Evolutionary conservation across 2,797 vertebrate species (phyloP), one percentile per base, ranked within the genome.

Genomic region (Manis pentadactyla): DNA sequence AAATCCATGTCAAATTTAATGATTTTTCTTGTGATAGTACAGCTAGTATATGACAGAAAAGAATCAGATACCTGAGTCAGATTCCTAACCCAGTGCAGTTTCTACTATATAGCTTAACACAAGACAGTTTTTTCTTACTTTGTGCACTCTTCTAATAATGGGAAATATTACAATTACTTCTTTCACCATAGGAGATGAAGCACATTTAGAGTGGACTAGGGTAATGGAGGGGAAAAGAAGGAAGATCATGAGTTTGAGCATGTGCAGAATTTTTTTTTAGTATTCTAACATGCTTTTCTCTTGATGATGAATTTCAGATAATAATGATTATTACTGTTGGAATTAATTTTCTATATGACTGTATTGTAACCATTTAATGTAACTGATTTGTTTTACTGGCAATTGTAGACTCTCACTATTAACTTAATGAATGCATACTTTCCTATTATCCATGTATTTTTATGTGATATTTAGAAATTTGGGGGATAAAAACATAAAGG

Each of bases 271-370:
- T 75, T 57, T 95, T 88, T 51, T 74, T 57, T 37, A 95, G 87
- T 97, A 95, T 78, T 79, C 37, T 42, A 94, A 49, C 34, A 75
- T 75, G 17, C 51, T 61, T 95, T 49, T 96, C 18, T 74, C 42
- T 17, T 95, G 29, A 88, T 96, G 90, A 95, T 21, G 21, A 0
- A 92, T 97, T 96, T 95, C 53, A 88, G 87, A 93, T 94, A 96
- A 94, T 88, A 92, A 84, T 93, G 82, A 93, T 95, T 86, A 95
- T 96, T 77, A 21, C 84, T 90, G 92, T 90, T 95, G 77, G 68
- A 96, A 95, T 95, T 97, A 97, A 97, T 95, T 98, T 97, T 96
- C 93, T 88, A 29, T 96, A 94, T 96, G 85, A 94, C 75, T 95
- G n/a, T 92, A 90, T 34, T 92, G 5, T 90, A 96, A 85, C 90